Conservation (phyloP, 1,140 invertebrate species). For the Calephelis nemesis region DNA sequence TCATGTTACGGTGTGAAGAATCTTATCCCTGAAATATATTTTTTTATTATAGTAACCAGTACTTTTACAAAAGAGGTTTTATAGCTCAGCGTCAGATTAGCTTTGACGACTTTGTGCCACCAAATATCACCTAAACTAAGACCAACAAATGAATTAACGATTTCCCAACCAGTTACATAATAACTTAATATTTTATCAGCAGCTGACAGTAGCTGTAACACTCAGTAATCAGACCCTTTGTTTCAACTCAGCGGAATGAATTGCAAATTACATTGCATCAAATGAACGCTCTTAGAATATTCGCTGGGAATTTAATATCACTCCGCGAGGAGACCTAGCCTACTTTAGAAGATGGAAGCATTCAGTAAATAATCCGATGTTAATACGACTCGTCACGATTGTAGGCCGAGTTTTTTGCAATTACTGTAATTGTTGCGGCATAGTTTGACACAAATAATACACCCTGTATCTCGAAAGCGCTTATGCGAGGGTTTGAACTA, state of each 20-base stretch:
- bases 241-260: constrained; percentile 9
- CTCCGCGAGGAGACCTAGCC: constrained; percentile 5
- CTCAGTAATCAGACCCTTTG: constrained; percentile 2
- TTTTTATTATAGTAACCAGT: too few species aligned
- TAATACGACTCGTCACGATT: constrained; percentile 17
- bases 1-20: too few species aligned
- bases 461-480: not conserved
- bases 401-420: constrained; percentile 17
- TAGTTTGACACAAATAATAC: not conserved
- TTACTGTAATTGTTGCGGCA: constrained; percentile 6
- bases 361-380: constrained; percentile 15
- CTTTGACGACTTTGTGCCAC: too few species aligned
- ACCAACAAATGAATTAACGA: not conserved
- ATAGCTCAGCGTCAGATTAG: too few species aligned
- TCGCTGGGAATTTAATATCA: constrained; percentile 16
- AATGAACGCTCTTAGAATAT: constrained; percentile 11
- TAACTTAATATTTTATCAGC: constrained; percentile 7
- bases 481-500: too few species aligned
- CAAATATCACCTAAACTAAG: too few species aligned
- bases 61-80: too few species aligned
- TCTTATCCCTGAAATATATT: too few species aligned
- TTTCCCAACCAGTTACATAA: not conserved
- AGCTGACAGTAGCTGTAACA: constrained; percentile 10
- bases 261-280: constrained; percentile 15
- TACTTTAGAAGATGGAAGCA: constrained; percentile 15